Percentiles rank a stretch among this genome's conserved stretches.
These are phyloP conservation scores for Pachydiplax longipennis DNA, from an alignment of 2,888 invertebrate species.

Conservation along the genomic window DNA sequence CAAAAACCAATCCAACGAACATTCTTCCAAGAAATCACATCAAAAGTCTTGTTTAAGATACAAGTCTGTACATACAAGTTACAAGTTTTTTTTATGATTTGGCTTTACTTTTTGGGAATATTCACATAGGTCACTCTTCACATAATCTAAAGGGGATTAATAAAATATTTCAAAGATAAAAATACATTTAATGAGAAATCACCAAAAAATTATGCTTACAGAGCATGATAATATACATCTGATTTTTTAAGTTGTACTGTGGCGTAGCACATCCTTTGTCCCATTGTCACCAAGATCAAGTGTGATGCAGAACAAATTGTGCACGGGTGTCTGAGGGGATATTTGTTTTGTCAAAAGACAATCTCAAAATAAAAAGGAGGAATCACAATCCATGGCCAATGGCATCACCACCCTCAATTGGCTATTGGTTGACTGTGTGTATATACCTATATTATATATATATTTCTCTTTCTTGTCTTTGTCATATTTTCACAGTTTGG, in stretches of 20 bases:
- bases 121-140: slow-evolving; percentile 46
- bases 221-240: slow-evolving; percentile 50
- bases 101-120: slow-evolving; percentile 21
- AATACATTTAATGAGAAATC: slow-evolving; percentile 53
- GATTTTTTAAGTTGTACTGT: slow-evolving; percentile 50
- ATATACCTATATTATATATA: slow-evolving; percentile 27
- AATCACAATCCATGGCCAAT: slow-evolving; percentile 40
- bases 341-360: slow-evolving; percentile 37
- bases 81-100: slow-evolving; percentile 22
- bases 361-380: slow-evolving; percentile 43
- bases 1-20: slow-evolving; percentile 49
- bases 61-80: slow-evolving; percentile 47
- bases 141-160: slow-evolving; percentile 49
- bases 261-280: slow-evolving; percentile 49
- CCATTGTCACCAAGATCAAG: slow-evolving; percentile 35
- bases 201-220: slow-evolving; percentile 51
- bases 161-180: slow-evolving; percentile 52
- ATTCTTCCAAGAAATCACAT: slow-evolving; percentile 49
- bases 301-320: slow-evolving; percentile 46
- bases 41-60: slow-evolving; percentile 48
- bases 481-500: slow-evolving; percentile 16
- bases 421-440: slow-evolving; percentile 28
- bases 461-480: slow-evolving; percentile 25
- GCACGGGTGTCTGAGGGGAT: slow-evolving; percentile 40
- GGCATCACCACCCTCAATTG: slow-evolving; percentile 26